A percentile compares a stretch with the other conserved stretches of the same genome.
These are phyloP conservation scores for Patiria miniata DNA, from an alignment of 35 echinoderm and acorn worm species.

Conservation along the genomic window DNA sequence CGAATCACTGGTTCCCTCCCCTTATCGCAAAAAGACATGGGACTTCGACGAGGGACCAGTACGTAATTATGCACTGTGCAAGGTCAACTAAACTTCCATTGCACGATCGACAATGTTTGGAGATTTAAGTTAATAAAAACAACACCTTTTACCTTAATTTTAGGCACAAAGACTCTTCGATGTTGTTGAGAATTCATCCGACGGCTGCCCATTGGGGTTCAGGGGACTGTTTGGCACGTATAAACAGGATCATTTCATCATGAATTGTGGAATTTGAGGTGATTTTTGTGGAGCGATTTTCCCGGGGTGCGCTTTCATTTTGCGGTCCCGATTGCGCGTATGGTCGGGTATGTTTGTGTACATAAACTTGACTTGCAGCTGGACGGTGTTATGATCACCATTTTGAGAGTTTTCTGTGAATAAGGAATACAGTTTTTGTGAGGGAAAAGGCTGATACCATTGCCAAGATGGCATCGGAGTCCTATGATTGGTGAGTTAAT, in stretches of 20 bases:
- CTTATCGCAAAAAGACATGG: not conserved
- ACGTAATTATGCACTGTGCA: not conserved
- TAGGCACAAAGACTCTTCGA: not conserved
- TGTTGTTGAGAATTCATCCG: not conserved
- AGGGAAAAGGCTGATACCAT: not conserved
- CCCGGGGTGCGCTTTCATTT: too few species aligned
- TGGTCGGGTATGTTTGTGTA: not conserved
- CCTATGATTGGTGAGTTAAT: constrained; percentile 11
- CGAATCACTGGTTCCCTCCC: not conserved
- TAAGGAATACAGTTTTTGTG: not conserved
- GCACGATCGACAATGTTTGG: not conserved
- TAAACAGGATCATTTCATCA: not conserved
- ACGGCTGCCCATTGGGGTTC: not conserved
- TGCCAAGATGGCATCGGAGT: not conserved
- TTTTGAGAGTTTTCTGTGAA: not conserved
- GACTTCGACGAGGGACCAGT: not conserved
- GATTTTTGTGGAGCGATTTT: not conserved
- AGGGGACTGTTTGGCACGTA: not conserved
- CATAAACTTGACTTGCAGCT: not conserved
- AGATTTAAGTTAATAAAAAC: not conserved
- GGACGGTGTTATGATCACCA: constrained; percentile 6
- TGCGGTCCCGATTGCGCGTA: too few species aligned
- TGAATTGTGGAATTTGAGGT: not conserved
- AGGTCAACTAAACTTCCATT: not conserved
- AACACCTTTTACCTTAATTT: not conserved